phyloP scores from a whole-genome alignment of 2,113 vertebrate species.

The Urocolius indicus region DNA sequence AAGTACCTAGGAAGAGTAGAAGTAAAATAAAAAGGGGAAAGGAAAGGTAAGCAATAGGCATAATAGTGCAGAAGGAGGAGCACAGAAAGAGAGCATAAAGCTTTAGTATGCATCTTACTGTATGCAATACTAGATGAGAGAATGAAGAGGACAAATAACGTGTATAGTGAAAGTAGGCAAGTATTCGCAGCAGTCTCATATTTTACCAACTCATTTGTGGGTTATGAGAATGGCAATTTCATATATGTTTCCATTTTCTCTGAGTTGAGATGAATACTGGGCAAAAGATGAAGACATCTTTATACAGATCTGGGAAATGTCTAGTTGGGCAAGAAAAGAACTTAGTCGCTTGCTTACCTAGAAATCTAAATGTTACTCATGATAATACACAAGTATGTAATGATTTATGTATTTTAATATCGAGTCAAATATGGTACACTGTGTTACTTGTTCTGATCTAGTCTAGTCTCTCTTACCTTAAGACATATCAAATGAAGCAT shows the following conservation, averaged over 20 bases:
- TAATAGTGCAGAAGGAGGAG: background rate
- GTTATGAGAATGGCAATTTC: background rate
- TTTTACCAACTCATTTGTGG: background rate
- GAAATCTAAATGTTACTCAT: background rate
- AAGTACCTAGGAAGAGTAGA: background rate
- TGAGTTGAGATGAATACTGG: background rate
- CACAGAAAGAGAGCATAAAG: background rate
- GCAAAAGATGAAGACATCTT: background rate
- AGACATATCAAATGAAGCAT: background rate
- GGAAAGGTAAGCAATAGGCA: background rate
- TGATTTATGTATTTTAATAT: background rate
- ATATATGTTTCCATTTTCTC: background rate
- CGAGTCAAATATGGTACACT: background rate
- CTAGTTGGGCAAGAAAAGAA: background rate
- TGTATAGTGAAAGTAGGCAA: background rate
- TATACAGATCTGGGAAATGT: background rate
- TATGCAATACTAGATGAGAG: background rate
- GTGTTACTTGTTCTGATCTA: background rate
- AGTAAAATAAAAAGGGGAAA: background rate
- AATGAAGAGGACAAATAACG: background rate
- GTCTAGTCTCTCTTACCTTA: background rate
- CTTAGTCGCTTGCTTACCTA: background rate
- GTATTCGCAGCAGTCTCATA: background rate
- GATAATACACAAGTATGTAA: background rate
- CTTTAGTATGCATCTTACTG: background rate